phyloP scores from a whole-genome alignment of 2,113 vertebrate species.

The Spea multiplicata region DNA sequence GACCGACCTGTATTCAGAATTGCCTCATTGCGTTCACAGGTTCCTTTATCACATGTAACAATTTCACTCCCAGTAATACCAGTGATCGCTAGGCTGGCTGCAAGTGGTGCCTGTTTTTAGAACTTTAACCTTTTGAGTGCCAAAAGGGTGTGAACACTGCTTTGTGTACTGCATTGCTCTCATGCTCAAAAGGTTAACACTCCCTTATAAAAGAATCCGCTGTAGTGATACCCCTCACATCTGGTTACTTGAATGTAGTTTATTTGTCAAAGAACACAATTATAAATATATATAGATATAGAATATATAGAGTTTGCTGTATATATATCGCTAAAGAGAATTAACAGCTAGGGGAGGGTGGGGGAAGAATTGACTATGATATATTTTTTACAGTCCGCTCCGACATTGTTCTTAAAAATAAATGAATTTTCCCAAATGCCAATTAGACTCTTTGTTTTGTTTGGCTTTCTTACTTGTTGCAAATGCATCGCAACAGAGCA shows the following conservation, averaged over 20 bases:
- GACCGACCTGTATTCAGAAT: neutral
- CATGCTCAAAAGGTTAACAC: no score
- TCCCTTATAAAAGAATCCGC: neutral
- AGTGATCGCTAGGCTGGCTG: neutral
- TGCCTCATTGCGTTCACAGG: neutral
- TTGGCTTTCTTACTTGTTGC: neutral
- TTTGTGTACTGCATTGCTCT: no score
- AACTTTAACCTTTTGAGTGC: neutral
- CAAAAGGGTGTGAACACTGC: no score
- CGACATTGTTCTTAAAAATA: constrained; percentile 31
- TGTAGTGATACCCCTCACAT: constrained; percentile 68
- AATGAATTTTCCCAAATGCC: constrained; percentile 5
- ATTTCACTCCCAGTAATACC: neutral
- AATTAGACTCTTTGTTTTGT: neutral
- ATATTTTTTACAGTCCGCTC: constrained; percentile 39
- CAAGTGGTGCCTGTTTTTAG: neutral
- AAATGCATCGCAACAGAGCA: no score
- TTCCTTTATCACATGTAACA: neutral
- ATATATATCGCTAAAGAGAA: constrained; percentile 73
- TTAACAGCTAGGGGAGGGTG: constrained; percentile 54
- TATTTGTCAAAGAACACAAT: constrained; percentile 62
- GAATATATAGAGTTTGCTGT: constrained; percentile 63
- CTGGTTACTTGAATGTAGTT: constrained; percentile 80
- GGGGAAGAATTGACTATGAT: constrained; percentile 12
- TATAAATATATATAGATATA: constrained; percentile 51